Conservation (phyloP, 2,888 invertebrate genomes). For the Harpalus rubripes region DNA sequence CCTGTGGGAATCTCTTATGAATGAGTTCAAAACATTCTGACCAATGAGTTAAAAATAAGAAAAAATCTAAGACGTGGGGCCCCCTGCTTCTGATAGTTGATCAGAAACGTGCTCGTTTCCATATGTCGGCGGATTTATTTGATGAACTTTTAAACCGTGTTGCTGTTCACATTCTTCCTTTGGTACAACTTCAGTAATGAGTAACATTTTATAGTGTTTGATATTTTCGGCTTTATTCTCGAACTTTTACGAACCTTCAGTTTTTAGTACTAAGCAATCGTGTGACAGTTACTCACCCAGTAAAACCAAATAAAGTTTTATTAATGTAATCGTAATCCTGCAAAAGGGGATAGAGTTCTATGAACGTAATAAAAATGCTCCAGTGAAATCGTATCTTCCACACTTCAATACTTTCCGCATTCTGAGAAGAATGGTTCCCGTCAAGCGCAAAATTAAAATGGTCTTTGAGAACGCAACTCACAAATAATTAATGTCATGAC, state of each 20-base stretch:
- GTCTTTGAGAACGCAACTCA: constrained; percentile 34
- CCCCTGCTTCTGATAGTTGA: too few relatives aligned
- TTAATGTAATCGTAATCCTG: constrained; percentile 8
- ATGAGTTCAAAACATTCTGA: too few relatives aligned
- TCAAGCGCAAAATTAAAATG: constrained; percentile 43
- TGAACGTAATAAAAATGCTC: constrained; percentile 21
- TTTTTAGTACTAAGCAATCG: neutral
- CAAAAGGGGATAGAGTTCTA: neutral
- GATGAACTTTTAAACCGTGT: too few relatives aligned
- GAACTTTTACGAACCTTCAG: neutral
- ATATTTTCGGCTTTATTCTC: neutral
- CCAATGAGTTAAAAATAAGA: too few relatives aligned
- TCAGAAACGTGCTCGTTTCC: too few relatives aligned
- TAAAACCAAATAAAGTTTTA: constrained; percentile 13
- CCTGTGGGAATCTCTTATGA: too few relatives aligned
- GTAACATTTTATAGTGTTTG: neutral
- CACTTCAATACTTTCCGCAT: constrained; percentile 17
- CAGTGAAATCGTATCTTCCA: neutral
- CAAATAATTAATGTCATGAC: constrained; percentile 44
- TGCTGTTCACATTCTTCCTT: too few relatives aligned
- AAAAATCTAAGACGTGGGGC: too few relatives aligned
- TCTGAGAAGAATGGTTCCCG: constrained; percentile 2
- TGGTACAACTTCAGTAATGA: too few relatives aligned
- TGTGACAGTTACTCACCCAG: neutral
- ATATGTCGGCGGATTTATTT: too few relatives aligned